phyloP scores from a whole-genome alignment of 2,797 vertebrate genomes.

The Oreortyx pictus region DNA sequence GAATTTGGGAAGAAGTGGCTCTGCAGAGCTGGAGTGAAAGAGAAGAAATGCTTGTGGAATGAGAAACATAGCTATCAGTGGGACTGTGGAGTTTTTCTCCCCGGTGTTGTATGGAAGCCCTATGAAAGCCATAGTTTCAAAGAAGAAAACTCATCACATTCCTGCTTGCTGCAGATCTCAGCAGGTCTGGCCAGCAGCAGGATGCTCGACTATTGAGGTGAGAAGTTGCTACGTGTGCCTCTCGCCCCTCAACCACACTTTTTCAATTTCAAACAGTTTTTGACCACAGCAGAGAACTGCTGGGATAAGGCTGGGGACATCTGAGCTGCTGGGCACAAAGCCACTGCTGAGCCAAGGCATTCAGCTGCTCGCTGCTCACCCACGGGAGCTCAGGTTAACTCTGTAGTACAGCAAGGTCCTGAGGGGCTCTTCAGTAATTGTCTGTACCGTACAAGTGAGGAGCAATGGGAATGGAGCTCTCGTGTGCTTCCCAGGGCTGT shows the following conservation, averaged over 20 bases:
- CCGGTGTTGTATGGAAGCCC: not conserved
- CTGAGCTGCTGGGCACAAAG: conserved; percentile 3
- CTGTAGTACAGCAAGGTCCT: not conserved
- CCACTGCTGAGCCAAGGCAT: conserved; percentile 68
- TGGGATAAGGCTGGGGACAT: not conserved
- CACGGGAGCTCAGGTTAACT: not conserved
- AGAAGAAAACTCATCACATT: conserved; percentile 34
- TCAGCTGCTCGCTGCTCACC: not conserved
- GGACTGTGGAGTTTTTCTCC: conserved; percentile 8
- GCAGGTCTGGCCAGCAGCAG: conserved; percentile 35
- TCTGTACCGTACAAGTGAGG: not conserved
- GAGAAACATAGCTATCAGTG: not conserved
- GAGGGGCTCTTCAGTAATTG: not conserved
- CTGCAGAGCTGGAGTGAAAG: not conserved
- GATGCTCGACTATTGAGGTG: not conserved
- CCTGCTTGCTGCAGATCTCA: not conserved
- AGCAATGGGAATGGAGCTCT: not conserved
- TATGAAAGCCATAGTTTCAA: not conserved
- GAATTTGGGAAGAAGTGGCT: not conserved
- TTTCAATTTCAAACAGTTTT: not conserved
- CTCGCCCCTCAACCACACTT: not conserved
- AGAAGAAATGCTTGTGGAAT: not conserved
- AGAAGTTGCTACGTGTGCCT: not conserved
- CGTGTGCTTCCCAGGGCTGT: not conserved
- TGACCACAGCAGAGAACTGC: not conserved